Conservation (phyloP, 2,888 invertebrate genomes). For the Melangyna quadrimaculata region DNA sequence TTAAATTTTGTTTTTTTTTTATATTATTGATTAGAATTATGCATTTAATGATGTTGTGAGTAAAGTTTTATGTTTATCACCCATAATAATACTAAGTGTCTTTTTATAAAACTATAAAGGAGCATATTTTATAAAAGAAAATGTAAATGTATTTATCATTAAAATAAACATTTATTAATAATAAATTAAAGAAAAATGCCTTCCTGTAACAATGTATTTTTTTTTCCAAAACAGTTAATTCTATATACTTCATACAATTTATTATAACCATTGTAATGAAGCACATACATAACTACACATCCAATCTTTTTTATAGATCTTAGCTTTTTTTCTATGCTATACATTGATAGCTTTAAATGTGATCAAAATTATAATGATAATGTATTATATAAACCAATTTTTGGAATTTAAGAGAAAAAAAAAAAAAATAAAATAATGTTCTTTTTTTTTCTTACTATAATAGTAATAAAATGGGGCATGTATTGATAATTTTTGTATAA, state of each 20-base stretch:
- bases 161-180: not conserved
- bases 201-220: conserved; percentile 14
- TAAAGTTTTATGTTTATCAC: conserved; percentile 4
- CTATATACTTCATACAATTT: conserved; percentile 1
- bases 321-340: conserved; percentile 46
- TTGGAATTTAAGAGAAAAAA: conserved; percentile 16
- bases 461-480: not conserved
- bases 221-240: conserved; percentile 7
- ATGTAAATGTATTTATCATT: conserved; percentile 12
- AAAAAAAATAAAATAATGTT: not conserved
- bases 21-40: not conserved
- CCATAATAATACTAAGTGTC: conserved; percentile 47
- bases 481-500: conserved; percentile 24
- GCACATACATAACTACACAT: conserved; percentile 54
- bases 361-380: conserved; percentile 44
- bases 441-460: not conserved
- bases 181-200: conserved; percentile 1
- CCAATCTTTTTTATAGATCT: conserved; percentile 34
- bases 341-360: conserved; percentile 67
- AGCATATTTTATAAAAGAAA: not conserved
- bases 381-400: conserved; percentile 43
- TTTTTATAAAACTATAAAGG: conserved; percentile 14
- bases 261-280: conserved; percentile 7
- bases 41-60: not conserved
- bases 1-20: not conserved